phyloP scores from a whole-genome alignment of 1,140 invertebrate genomes.

The Bombus soroeensis region DNA sequence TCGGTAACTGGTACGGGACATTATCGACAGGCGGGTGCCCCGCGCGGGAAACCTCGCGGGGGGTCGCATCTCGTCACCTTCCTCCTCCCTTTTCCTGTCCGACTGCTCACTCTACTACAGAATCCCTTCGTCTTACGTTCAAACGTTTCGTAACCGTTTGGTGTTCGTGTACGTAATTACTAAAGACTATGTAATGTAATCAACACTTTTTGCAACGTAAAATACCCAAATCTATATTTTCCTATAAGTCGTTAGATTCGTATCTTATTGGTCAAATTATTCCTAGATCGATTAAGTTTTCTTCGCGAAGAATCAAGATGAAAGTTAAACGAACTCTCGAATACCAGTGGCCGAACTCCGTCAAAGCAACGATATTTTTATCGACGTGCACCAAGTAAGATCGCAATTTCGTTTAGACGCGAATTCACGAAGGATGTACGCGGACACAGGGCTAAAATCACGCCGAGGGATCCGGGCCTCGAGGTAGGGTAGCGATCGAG shows the following conservation, averaged over 20 bases:
- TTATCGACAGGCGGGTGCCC: conserved; percentile 75
- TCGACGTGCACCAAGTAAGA: conserved; percentile 23
- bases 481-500: conserved; percentile 77
- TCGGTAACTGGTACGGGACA: conserved; percentile 62
- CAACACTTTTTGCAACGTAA: too few relatives aligned
- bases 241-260: background rate
- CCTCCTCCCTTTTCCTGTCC: conserved; percentile 1
- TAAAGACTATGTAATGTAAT: background rate
- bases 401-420: conserved; percentile 50
- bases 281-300: background rate
- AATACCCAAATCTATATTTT: too few relatives aligned
- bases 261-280: background rate
- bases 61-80: conserved; percentile 66
- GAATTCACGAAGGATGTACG: conserved; percentile 44
- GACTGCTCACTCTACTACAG: conserved; percentile 30
- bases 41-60: conserved; percentile 76
- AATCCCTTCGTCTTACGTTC: background rate
- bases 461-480: conserved; percentile 63
- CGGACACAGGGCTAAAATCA: conserved; percentile 47
- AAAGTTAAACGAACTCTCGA: background rate
- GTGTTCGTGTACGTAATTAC: background rate
- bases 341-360: background rate
- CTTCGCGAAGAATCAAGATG: background rate
- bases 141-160: background rate
- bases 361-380: conserved; percentile 32